A percentile compares a stretch with the other conserved stretches of the same genome.
Evolutionary conservation across 2,797 vertebrate species (phyloP).

Genomic region (Coregonus sp.): DNA sequence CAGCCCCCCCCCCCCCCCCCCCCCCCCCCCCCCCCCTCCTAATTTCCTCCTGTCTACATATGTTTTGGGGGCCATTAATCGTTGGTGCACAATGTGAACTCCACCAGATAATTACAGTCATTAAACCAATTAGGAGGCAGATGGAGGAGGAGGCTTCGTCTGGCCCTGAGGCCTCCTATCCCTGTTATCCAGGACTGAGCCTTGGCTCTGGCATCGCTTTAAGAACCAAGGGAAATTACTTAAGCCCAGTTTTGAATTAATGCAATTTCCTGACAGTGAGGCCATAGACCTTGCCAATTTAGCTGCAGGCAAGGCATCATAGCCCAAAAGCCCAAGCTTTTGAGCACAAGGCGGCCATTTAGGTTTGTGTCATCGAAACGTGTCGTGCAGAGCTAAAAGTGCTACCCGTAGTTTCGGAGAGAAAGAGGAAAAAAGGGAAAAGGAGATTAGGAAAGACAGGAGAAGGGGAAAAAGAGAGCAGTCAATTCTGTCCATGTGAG

Average conservation of each 20-base stretch:
- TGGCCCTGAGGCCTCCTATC: conserved; percentile 68
- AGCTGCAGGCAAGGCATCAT: conserved; percentile 56
- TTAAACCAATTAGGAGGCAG: conserved; percentile 83
- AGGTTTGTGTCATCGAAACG: conserved; percentile 60
- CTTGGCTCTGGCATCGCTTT: conserved; percentile 66
- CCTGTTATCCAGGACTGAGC: conserved; percentile 58
- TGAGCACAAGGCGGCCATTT: conserved; percentile 35
- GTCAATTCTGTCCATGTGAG: neutral
- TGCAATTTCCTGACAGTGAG: conserved; percentile 77
- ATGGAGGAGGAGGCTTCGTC: conserved; percentile 72
- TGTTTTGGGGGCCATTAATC: conserved; percentile 81
- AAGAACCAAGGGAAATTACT: conserved; percentile 66
- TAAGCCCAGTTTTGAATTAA: conserved; percentile 71
- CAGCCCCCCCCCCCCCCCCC: conserved; percentile 56
- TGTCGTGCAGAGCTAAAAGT: conserved; percentile 36
- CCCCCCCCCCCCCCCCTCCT: conserved; percentile 40
- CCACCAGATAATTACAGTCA: conserved; percentile 83
- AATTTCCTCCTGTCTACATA: conserved; percentile 76
- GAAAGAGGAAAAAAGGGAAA: conserved; percentile 39
- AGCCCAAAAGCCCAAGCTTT: conserved; percentile 40
- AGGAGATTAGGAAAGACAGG: conserved; percentile 58
- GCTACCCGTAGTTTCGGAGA: conserved; percentile 51
- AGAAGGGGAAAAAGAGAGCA: conserved; percentile 44
- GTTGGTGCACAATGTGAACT: conserved; percentile 77
- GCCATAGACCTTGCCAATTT: conserved; percentile 64